Base-by-base conservation (phyloP, 2,888 invertebrate species). In the Parelbella ahira region DNA sequence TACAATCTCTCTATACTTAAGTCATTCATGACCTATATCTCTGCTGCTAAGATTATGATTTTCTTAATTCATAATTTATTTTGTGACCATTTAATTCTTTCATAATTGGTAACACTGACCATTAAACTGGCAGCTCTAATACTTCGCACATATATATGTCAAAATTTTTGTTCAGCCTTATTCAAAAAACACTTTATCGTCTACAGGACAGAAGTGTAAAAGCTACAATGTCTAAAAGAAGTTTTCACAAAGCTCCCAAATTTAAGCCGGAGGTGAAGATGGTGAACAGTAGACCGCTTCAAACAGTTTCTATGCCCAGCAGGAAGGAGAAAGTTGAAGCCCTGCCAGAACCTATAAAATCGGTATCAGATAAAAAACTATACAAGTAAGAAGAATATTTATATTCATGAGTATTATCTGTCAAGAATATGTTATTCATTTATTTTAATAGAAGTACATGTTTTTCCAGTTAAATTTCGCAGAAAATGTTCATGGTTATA, bases 301-400 rank as follows among this genome's bases (percentile, higher is more conserved):
- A 60, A 45, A 37, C 60, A 12, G 43, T 63, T 29, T 59, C 57
- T 39, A 58, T 75, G 64, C 48, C 61, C 30, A 54, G 49, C 45
- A 68, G 64, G 45, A 72, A 68, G 49, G 82, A 83, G 68, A 84
- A 79, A 75, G 78, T 86, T 44, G 75, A 79, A 51, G 66, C 80
- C 59, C 69, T 90, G 47, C 58, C 81, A 28, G 75, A 83, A 50
- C 94, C 95, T 4, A 88, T 90, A 19, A 93, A 94, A 77, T 94
- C 94, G 33, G 89, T 89, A 39, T 91, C 91, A 52, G 95, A 95
- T 74, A 92, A 92, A 66, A 95, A 95, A 66, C 80, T 91, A 42
- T 95, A 95, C 68, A 93, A 90, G 94, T 94, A 60, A 70, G 77
- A n/a, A n/a, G n/a, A n/a, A n/a, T n/a, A n/a, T n/a, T n/a, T n/a